Conservation (phyloP, 2,113 vertebrate species). For the Eptesicus fuscus region DNA sequence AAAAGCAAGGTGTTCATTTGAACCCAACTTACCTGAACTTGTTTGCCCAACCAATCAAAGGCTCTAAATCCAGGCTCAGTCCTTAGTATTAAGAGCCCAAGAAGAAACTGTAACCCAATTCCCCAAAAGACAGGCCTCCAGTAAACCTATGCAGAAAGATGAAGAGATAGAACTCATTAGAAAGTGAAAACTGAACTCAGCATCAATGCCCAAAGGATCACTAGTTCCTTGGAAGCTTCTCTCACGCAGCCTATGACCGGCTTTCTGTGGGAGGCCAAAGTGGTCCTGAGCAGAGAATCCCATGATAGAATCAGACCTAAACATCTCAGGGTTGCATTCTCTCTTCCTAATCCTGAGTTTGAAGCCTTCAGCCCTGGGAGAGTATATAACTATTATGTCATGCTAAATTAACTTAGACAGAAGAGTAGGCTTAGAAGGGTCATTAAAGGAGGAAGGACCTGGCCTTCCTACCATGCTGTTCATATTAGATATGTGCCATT, state of each 20-base stretch:
- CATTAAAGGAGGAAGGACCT: background rate
- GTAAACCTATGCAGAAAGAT: slow-evolving; percentile 80
- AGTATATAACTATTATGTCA: background rate
- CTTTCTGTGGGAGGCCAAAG: background rate
- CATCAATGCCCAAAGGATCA: background rate
- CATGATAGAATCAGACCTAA: background rate
- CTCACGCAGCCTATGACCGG: background rate
- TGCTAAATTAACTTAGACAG: background rate
- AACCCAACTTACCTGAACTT: slow-evolving; percentile 84
- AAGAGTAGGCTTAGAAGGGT: background rate
- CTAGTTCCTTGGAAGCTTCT: background rate
- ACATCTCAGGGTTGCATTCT: background rate
- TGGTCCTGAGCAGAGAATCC: background rate
- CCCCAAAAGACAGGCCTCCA: slow-evolving; percentile 89
- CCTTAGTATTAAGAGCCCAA: slow-evolving; percentile 88
- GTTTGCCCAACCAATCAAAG: slow-evolving; percentile 85
- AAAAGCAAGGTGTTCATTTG: background rate
- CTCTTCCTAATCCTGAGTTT: background rate
- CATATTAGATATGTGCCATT: background rate
- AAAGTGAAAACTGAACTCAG: background rate
- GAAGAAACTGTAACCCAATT: slow-evolving; percentile 86
- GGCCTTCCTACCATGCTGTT: background rate
- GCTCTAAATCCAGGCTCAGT: slow-evolving; percentile 82
- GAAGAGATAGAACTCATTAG: background rate
- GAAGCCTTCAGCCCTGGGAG: background rate